Evolutionary conservation across 2,113 vertebrate species (phyloP), one percentile per base, ranked within the genome.

Genomic region (Salminus brasiliensis): DNA sequence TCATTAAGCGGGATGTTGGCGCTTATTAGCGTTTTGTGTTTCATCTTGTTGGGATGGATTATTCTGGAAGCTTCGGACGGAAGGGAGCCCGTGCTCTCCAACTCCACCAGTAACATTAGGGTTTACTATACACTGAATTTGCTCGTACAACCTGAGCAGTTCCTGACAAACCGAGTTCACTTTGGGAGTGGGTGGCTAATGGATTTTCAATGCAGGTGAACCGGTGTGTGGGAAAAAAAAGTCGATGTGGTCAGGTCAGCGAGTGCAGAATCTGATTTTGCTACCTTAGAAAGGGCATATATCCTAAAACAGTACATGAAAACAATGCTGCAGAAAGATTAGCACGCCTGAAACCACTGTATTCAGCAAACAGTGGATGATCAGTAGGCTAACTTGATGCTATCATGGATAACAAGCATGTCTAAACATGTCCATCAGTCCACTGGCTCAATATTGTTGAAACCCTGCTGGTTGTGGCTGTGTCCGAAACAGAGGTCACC

Each of bases 31-130:
- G 1, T n/a, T 25, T 39, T 67, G 65, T 67, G 27, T 32, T 15
- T 63, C 12, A 9, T 66, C 29, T 75, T 5, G 13, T 76, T 5
- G 21, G 45, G 60, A 75, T 75, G 45, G 60, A 75, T 75, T 34
- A 52, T 65, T 36, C n/a, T 9, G 13, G 29, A 65, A n/a, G n/a
- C 52, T 72, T 55, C 27, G 52, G 25, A 39, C 5, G 49, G 23
- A 53, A 53, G 49, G 49, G 21, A 36, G 53, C 27, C 25, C n/a
- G 4, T 3, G 9, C 39, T 55, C n/a, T n/a, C n/a, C n/a, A n/a
- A n/a, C n/a, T 1, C 49, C 5, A 23, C 3, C 5, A 53, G 49
- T 53, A 23, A 7, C n/a, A 21, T 21, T 8, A 6, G 18, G 18
- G 49, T 21, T 23, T 21, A 2, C 23, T n/a, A 9, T 23, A n/a